Base-by-base conservation (phyloP, 35 echinoderm and acorn worm species). In the Anneissia japonica region DNA sequence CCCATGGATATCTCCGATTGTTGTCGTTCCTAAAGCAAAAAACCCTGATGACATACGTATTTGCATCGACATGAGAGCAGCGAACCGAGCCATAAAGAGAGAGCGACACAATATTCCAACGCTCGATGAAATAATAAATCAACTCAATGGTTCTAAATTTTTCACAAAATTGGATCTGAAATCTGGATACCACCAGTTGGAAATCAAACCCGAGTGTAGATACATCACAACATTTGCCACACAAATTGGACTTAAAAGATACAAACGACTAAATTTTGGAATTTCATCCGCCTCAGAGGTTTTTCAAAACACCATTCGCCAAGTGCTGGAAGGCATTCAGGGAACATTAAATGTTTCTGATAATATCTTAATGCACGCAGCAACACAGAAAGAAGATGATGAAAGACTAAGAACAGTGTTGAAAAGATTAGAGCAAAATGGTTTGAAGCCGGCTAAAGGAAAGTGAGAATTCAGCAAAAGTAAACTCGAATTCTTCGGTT, bases 151-250 rank as follows among this genome's bases (percentile, higher is more conserved):
- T 32, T 87, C 85, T 0, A 33, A n/a, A 12, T 55, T 88, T 0
- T 91, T 95, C 40, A 85, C 85, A n/a, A 91, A 95, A 56, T 34
- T 95, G 30, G 85, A 91, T 72, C 78, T 95, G 14, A 84, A 88
- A 43, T 91, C 46, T 39, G 82, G 85, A 28, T 95, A 95, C 39
- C 89, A 95, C 74, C 93, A 95, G 51, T 32, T 95, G 23, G 89
- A 91, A 84, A 35, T 91, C 17, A 32, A 36, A 6, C 73, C 82
- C 31, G 85, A 95, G 73, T 76, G 80, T 73, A 46, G 89, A 38
- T 95, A 95, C 80, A 91, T 95, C 75, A 91, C 84, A 16, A 91
- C 88, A 10, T 94, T 94, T 72, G 79, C 79, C 11, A 90, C 88
- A 37, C 92, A 90, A 55, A 30, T 90, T 29, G 92, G 87, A 21